Base-by-base conservation (phyloP, 2,888 invertebrate genomes). In the Autographa pulchrina region DNA sequence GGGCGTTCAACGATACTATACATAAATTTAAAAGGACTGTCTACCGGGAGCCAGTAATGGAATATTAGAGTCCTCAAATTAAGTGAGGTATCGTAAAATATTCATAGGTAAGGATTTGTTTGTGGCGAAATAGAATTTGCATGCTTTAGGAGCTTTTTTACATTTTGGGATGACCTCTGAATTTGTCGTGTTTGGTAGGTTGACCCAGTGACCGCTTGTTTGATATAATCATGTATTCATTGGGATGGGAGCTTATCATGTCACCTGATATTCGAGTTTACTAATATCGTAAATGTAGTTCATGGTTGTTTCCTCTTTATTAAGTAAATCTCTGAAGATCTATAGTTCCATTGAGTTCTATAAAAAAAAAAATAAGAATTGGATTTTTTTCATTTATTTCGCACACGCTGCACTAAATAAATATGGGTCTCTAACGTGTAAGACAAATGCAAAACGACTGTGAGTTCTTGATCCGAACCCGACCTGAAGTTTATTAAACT, bases 11-110 rank as follows among this genome's bases (percentile, higher is more conserved):
- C 16, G 48, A 56, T 68, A 56, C 8, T 59, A 59, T 71, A 70
- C 63, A 81, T 77, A 62, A 62, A 74, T 74, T 76, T 75, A 61
- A 69, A 83, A 76, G 73, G 70, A 62, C 62, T 61, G 38, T 70
- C 59, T 65, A 11, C n/a, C n/a, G 32, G 66, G 61, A 61, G 18
- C 43, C 56, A 20, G 31, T 56, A 66, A 75, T 70, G 59, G 59
- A 74, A 59, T 72, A 69, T 72, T 64, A 77, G 68, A 62, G 66
- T 13, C 58, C 16, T 25, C 70, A 41, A 35, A 63, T 69, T 73
- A 48, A 59, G 54, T 59, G 38, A 43, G 56, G 58, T 6, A 11
- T 59, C 31, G 25, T 69, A 43, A 48, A 67, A 67, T 69, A 71
- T 74, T 68, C 48, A 72, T 56, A 25, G 54, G 48, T n/a, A 3